A percentile compares a stretch with the other conserved stretches of the same genome.
phyloP scores from a whole-genome alignment of 2,113 vertebrate genomes.

The Cnemophilus loriae region DNA sequence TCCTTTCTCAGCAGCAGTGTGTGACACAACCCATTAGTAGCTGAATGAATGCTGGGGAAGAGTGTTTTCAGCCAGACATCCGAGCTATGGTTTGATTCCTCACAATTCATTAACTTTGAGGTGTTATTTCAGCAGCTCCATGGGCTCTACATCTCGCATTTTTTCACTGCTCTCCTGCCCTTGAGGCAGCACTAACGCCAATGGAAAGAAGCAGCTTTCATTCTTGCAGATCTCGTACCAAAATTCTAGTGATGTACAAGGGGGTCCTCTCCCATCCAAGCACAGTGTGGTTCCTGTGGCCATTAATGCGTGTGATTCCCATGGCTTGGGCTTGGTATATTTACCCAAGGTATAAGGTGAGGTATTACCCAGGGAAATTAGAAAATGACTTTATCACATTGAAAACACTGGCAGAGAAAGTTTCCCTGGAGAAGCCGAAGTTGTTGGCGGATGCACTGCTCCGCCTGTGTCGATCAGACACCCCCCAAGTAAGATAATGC shows the following conservation, averaged over 20 bases:
- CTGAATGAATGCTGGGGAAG: not conserved
- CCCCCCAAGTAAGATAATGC: not conserved
- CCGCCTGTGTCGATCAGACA: not conserved
- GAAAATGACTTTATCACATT: not conserved
- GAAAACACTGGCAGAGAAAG: not conserved
- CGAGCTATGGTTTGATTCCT: not conserved
- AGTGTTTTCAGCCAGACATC: not conserved
- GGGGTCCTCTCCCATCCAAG: not conserved
- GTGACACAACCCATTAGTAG: not conserved
- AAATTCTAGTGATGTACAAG: not conserved
- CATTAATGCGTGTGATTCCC: not conserved
- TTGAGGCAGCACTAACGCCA: not conserved
- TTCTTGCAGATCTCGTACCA: not conserved
- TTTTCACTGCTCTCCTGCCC: not conserved
- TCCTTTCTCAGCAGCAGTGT: not conserved
- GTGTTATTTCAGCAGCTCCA: not conserved
- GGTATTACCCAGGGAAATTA: not conserved
- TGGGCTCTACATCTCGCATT: not conserved
- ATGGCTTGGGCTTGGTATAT: not conserved
- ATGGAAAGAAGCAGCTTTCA: not conserved
- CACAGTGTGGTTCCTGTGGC: not conserved
- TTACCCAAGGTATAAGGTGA: not conserved
- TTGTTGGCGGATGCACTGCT: not conserved
- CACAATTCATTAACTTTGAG: not conserved
- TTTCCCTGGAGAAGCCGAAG: not conserved